Percentiles rank a stretch among this genome's conserved stretches.
Evolutionary conservation across 2,888 invertebrate species (phyloP).

Genomic region (Lapara coniferarum): DNA sequence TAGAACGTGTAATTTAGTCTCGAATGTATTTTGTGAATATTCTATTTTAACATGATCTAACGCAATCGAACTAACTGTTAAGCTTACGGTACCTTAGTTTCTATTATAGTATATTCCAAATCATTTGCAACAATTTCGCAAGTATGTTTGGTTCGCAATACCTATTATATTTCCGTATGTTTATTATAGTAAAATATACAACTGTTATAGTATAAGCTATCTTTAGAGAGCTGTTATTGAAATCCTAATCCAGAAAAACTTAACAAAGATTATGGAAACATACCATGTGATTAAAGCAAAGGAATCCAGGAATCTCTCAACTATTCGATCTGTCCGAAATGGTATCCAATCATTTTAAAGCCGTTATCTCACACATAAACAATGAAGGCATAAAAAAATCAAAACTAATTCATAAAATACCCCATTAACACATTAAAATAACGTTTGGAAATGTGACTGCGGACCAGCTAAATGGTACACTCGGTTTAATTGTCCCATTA

Average conservation of each 20-base stretch:
- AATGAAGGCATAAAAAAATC: slow-evolving; percentile 1
- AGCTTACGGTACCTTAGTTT: neutral
- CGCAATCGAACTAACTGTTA: slow-evolving; percentile 14
- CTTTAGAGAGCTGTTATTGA: too few relatives aligned
- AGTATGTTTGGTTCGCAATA: too few relatives aligned
- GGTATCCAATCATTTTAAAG: neutral
- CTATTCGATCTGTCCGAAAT: neutral
- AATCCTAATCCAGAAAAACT: too few relatives aligned
- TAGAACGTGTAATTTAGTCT: slow-evolving; percentile 15
- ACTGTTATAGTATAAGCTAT: too few relatives aligned
- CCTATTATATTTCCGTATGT: too few relatives aligned
- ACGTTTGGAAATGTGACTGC: slow-evolving; percentile 23
- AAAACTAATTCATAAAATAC: slow-evolving; percentile 22
- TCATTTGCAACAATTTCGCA: neutral
- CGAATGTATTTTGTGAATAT: slow-evolving; percentile 14
- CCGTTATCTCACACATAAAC: neutral
- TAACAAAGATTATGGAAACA: too few relatives aligned
- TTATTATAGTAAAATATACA: too few relatives aligned
- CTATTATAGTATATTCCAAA: neutral
- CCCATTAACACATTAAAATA: slow-evolving; percentile 23
- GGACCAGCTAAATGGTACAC: slow-evolving; percentile 41
- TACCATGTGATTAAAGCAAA: neutral
- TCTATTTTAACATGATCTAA: slow-evolving; percentile 9
- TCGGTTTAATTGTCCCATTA: slow-evolving; percentile 44
- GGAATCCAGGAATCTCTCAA: neutral